These are phyloP conservation scores for Brachyptera risi DNA, from an alignment of 2,888 invertebrate genomes.

Conservation along the genomic window DNA sequence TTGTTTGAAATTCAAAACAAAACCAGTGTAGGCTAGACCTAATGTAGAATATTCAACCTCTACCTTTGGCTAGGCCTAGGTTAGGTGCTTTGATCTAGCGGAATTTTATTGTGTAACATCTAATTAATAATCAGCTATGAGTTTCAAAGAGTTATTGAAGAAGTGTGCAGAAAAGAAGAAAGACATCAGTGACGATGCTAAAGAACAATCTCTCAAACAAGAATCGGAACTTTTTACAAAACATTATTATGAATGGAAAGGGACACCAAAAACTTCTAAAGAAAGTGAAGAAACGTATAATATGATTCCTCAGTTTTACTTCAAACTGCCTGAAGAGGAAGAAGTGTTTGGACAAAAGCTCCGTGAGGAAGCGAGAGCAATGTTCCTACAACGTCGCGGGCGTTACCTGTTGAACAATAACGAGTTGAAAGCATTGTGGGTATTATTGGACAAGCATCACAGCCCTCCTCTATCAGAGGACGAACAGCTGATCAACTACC, in stretches of 20 bases:
- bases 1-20: no score
- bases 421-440: slow-evolving; percentile 80
- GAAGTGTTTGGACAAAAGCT: slow-evolving; percentile 75
- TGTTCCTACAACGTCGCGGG: slow-evolving; percentile 81
- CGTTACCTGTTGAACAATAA: slow-evolving; percentile 80
- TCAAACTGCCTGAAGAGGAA: slow-evolving; percentile 69
- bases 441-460: slow-evolving; percentile 74
- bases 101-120: no score
- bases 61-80: no score
- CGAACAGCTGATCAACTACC: slow-evolving; percentile 81
- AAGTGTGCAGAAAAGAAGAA: no score
- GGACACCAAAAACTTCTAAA: neutral
- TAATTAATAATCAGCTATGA: no score
- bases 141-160: no score
- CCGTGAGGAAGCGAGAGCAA: slow-evolving; percentile 82
- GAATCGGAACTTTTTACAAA: neutral
- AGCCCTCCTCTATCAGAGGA: slow-evolving; percentile 68
- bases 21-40: no score
- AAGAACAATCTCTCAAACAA: no score
- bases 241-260: neutral
- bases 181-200: no score
- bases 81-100: no score
- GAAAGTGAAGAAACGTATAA: slow-evolving; percentile 4
- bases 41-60: no score
- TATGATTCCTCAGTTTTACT: slow-evolving; percentile 38